Evolutionary conservation across 2,888 invertebrate species (phyloP).

Genomic region (Macrophya annulata): DNA sequence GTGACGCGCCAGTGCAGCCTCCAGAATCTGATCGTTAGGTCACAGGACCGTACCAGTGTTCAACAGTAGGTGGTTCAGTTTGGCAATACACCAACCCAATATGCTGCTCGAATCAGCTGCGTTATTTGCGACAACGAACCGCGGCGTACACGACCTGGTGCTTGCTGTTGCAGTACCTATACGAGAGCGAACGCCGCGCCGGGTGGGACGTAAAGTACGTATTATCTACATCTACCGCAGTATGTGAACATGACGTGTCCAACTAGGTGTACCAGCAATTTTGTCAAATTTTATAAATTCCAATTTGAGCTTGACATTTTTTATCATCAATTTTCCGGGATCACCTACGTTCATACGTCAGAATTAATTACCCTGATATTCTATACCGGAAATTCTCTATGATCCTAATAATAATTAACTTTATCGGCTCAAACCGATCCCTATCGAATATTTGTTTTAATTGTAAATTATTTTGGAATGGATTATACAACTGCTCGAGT

Average conservation of each 20-base stretch:
- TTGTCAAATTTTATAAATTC: background rate
- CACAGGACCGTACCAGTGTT: constrained; percentile 13
- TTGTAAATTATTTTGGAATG: no score
- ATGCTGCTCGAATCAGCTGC: constrained; percentile 60
- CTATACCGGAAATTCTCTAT: no score
- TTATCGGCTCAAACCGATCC: no score
- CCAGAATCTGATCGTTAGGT: constrained; percentile 44
- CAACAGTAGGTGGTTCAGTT: constrained; percentile 58
- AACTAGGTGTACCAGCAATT: background rate
- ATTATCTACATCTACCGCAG: constrained; percentile 6
- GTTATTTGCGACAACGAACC: constrained; percentile 56
- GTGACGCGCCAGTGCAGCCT: constrained; percentile 40
- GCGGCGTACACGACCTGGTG: constrained; percentile 21
- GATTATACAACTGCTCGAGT: no score
- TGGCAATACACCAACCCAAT: constrained; percentile 61
- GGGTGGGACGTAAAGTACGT: constrained; percentile 11
- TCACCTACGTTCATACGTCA: no score
- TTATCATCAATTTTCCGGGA: background rate
- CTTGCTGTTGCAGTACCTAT: background rate
- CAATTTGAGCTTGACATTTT: background rate
- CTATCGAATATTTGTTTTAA: no score
- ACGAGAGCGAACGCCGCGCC: background rate
- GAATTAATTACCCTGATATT: no score
- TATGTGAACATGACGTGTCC: background rate
- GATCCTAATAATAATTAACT: no score